Percentiles rank a stretch among this genome's conserved stretches.
Conservation (phyloP, 2,888 invertebrate genomes). For the Rhaphigaster nebulosa region DNA sequence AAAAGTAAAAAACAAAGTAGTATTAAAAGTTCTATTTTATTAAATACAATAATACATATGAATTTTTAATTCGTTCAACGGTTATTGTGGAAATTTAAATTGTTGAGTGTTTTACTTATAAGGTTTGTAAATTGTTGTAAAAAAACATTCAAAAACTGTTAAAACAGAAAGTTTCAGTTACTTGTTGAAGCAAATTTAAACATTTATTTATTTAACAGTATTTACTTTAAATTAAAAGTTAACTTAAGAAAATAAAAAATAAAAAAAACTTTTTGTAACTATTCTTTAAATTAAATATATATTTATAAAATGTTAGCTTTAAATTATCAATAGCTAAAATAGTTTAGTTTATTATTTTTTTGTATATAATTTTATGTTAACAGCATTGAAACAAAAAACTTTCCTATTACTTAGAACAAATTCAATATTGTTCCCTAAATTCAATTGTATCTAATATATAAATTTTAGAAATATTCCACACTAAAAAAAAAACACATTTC, state of each 20-base stretch:
- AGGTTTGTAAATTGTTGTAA: not conserved
- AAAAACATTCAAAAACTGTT: not conserved
- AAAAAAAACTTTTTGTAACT: not conserved
- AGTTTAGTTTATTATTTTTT: conserved; percentile 4
- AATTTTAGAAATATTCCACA: not conserved
- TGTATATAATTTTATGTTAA: conserved; percentile 37
- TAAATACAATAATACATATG: not conserved
- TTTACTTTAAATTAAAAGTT: conserved; percentile 7
- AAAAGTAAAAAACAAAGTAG: not conserved
- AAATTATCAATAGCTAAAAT: not conserved
- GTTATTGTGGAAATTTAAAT: not conserved
- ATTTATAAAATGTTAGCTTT: conserved; percentile 23
- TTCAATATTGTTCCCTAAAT: not conserved
- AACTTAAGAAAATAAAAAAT: not conserved
- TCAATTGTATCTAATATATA: not conserved
- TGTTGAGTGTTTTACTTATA: not conserved
- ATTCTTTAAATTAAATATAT: not conserved
- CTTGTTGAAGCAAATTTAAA: not conserved
- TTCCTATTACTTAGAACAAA: not conserved
- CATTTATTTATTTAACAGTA: conserved; percentile 40
- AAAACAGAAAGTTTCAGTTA: not conserved
- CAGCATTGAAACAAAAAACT: not conserved
- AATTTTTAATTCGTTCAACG: not conserved
- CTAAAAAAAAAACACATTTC: not conserved
- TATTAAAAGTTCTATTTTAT: not conserved